Conservation (phyloP, 2,797 vertebrate genomes). For the Tangara arthus region DNA sequence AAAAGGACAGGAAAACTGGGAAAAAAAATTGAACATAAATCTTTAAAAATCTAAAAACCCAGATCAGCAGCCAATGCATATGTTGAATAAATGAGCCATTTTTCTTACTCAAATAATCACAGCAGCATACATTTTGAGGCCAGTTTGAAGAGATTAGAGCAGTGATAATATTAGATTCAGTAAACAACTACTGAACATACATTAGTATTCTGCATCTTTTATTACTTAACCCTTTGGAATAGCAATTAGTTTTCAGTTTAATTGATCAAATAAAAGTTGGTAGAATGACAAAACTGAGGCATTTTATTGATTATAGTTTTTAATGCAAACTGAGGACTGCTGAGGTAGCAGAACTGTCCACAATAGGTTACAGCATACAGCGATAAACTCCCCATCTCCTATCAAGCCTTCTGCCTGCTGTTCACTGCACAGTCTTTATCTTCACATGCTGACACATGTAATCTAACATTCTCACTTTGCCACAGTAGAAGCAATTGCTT, state of each 20-base stretch:
- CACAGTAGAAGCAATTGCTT: constrained; percentile 69
- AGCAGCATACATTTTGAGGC: constrained; percentile 15
- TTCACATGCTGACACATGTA: constrained; percentile 72
- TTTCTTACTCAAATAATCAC: constrained; percentile 67
- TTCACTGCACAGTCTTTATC: constrained; percentile 67
- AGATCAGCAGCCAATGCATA: constrained; percentile 11
- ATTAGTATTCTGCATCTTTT: constrained; percentile 9
- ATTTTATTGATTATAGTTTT: constrained; percentile 69
- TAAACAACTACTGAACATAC: neutral
- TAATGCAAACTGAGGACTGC: constrained; percentile 64
- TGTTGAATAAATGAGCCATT: constrained; percentile 60
- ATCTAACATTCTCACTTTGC: constrained; percentile 75
- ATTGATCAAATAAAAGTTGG: constrained; percentile 28
- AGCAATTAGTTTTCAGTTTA: constrained; percentile 58
- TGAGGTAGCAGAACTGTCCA: constrained; percentile 63
- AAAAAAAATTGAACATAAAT: constrained; percentile 64
- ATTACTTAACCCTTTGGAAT: constrained; percentile 49
- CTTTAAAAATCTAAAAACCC: constrained; percentile 45
- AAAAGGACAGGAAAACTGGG: neutral
- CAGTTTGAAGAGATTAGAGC: constrained; percentile 23
- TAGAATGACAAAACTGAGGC: constrained; percentile 48
- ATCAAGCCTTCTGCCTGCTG: constrained; percentile 58
- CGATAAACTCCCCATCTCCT: constrained; percentile 56
- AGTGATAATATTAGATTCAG: neutral
- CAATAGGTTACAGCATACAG: constrained; percentile 4